Percentiles rank a stretch among this genome's conserved stretches.
Conservation (phyloP, 2,797 vertebrate species). For the Alauda arvensis region DNA sequence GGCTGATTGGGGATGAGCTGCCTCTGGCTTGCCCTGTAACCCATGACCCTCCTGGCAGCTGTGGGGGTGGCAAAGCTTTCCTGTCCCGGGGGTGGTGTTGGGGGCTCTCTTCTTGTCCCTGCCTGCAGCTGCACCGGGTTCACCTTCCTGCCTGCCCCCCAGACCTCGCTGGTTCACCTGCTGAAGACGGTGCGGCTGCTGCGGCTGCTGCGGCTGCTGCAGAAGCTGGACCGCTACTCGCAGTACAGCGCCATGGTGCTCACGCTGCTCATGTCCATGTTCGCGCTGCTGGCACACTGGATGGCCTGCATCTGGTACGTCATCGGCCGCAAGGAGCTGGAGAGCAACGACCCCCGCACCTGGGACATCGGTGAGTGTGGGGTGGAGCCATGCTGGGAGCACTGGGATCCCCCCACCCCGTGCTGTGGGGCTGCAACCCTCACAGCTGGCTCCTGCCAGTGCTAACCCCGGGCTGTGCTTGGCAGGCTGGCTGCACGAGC, state of each 20-base stretch:
- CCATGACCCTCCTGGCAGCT: not conserved
- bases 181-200: slow-evolving; percentile 91
- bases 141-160: not conserved
- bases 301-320: slow-evolving; percentile 96
- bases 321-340: slow-evolving; percentile 88
- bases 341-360: slow-evolving; percentile 85
- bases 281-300: slow-evolving; percentile 94
- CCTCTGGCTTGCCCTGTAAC: not conserved
- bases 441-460: not conserved
- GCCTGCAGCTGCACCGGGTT: rapidly evolving
- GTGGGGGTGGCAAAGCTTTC: rapidly evolving
- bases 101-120: not conserved
- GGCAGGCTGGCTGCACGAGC: slow-evolving; percentile 91
- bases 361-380: slow-evolving; percentile 90
- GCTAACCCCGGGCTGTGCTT: not conserved
- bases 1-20: not conserved
- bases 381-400: rapidly evolving
- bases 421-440: not conserved
- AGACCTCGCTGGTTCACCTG: slow-evolving; percentile 92
- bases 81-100: rapidly evolving
- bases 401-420: rapidly evolving
- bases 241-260: slow-evolving; percentile 96
- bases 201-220: slow-evolving; percentile 87
- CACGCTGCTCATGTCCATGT: slow-evolving; percentile 92
- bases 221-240: slow-evolving; percentile 94